phyloP scores from a whole-genome alignment of 1,140 invertebrate species.

The Scylla paramamosain region DNA sequence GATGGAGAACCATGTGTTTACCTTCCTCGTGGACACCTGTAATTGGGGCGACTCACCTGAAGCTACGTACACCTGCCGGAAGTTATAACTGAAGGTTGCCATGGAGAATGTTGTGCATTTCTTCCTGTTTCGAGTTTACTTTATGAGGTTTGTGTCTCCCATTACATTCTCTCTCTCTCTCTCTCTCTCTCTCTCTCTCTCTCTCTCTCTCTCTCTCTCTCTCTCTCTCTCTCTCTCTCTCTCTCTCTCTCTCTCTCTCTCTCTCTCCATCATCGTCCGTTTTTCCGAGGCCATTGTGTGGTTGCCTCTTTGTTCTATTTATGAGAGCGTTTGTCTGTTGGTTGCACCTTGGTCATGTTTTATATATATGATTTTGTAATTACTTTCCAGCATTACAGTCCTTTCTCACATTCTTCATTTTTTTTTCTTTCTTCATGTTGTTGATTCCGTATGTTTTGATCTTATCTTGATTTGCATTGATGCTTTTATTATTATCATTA shows the following conservation, averaged over 20 bases:
- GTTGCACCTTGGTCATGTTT: not conserved
- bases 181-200: not conserved
- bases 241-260: constrained; percentile 30
- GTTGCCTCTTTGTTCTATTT: not conserved
- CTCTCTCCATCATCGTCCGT: not conserved
- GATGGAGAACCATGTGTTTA: too few species aligned
- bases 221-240: not conserved
- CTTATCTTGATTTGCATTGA: not conserved
- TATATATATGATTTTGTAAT: not conserved
- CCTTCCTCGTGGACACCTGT: not conserved
- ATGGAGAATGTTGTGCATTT: not conserved
- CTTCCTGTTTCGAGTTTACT: not conserved
- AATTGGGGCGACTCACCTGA: not conserved
- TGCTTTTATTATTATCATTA: not conserved
- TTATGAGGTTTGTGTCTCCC: not conserved
- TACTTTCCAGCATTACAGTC: not conserved
- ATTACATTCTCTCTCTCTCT: too few species aligned
- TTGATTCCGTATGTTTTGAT: not conserved
- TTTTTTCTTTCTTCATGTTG: not conserved
- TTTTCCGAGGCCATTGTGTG: not conserved
- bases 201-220: not conserved
- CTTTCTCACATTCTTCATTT: not conserved
- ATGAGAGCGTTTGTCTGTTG: not conserved
- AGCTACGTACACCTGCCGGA: not conserved
- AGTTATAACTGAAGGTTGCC: not conserved